phyloP scores from a whole-genome alignment of 2,113 vertebrate species.

The Rana temporaria region DNA sequence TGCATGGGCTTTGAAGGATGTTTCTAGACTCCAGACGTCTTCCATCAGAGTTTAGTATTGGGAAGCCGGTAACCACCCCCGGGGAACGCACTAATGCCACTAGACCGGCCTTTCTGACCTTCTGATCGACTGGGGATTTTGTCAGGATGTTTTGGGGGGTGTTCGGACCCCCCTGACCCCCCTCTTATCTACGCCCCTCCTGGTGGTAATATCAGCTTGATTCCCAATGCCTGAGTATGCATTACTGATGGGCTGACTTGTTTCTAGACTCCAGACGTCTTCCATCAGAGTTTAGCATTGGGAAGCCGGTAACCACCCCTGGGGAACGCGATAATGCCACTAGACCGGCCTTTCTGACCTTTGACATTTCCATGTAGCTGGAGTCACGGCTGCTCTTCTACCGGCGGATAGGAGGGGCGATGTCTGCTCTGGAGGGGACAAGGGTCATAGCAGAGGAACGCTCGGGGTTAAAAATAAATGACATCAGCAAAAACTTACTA shows the following conservation, averaged over 20 bases:
- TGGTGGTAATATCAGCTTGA: too few relatives aligned
- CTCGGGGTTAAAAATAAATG: constrained; percentile 6
- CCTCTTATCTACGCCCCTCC: too few relatives aligned
- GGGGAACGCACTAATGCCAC: too few relatives aligned
- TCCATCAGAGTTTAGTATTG: background rate
- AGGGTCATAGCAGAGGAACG: constrained; percentile 6
- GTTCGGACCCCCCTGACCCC: too few relatives aligned
- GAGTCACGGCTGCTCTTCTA: constrained; percentile 10
- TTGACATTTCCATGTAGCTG: constrained; percentile 29
- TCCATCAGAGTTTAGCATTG: background rate
- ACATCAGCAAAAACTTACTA: background rate
- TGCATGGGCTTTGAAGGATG: background rate
- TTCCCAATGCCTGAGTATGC: too few relatives aligned
- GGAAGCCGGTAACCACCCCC: background rate
- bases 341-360: constrained; percentile 30
- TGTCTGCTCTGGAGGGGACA: constrained; percentile 12
- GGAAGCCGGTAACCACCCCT: background rate
- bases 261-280: background rate
- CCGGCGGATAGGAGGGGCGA: constrained; percentile 16
- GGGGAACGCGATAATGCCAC: constrained; percentile 28
- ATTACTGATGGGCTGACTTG: too few relatives aligned
- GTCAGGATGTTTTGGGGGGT: too few relatives aligned
- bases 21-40: background rate
- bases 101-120: too few relatives aligned
- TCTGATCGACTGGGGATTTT: too few relatives aligned